Percentiles rank a stretch among this genome's conserved stretches.
Evolutionary conservation across 2,113 vertebrate species (phyloP).

Genomic region (Micromys minutus): DNA sequence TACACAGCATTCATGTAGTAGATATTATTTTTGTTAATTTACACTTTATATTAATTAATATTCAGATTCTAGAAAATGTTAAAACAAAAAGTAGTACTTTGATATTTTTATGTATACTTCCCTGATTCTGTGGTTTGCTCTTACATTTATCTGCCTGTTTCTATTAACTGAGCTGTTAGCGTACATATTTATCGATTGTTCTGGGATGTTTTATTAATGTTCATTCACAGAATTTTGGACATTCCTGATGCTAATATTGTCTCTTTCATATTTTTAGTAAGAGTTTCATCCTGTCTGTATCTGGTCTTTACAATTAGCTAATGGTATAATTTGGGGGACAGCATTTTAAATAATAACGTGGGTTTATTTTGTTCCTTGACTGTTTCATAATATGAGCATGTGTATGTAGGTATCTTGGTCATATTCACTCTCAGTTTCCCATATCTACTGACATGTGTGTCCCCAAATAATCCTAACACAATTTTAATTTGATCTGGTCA

Average conservation of each 20-base stretch:
- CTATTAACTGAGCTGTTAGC: not conserved
- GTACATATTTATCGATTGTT: not conserved
- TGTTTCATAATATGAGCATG: not conserved
- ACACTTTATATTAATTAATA: not conserved
- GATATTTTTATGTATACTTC: constrained; percentile 24
- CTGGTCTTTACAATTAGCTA: constrained; percentile 35
- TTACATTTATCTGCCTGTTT: not conserved
- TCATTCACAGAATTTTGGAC: constrained; percentile 30
- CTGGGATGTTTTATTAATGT: not conserved
- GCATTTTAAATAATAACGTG: not conserved
- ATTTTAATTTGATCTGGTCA: constrained; percentile 4
- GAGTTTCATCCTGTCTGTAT: not conserved
- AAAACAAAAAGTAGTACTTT: constrained; percentile 12
- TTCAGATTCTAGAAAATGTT: not conserved
- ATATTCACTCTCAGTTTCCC: not conserved
- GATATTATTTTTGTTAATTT: constrained; percentile 9
- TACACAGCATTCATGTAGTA: not conserved
- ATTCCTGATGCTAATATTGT: constrained; percentile 18
- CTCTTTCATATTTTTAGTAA: not conserved
- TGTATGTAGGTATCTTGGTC: not conserved
- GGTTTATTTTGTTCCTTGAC: not conserved
- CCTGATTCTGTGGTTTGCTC: not conserved
- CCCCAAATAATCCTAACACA: not conserved
- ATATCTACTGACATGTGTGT: not conserved
- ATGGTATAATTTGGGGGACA: not conserved